phyloP scores from a whole-genome alignment of 2,797 vertebrate genomes.

The Pelobates cultripes region DNA sequence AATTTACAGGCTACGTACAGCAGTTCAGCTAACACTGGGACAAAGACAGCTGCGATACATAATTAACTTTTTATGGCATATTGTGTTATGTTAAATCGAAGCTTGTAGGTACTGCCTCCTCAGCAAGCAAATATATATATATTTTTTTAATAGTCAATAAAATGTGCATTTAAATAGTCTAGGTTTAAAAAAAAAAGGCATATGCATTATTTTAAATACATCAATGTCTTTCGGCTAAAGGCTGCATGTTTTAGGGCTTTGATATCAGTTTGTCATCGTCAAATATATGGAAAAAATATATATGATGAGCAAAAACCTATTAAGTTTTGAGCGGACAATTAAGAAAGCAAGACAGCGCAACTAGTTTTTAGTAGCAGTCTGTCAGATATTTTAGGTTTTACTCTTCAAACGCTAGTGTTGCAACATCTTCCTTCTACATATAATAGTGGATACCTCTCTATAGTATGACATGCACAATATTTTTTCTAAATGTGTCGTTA shows the following conservation, averaged over 20 bases:
- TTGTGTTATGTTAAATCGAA: slow-evolving; percentile 62
- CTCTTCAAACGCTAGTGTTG: no score
- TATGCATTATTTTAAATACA: slow-evolving; percentile 63
- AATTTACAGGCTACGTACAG: slow-evolving; percentile 63
- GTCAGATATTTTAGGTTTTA: not conserved
- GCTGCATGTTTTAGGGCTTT: not conserved
- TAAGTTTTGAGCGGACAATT: no score
- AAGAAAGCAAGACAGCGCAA: no score
- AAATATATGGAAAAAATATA: not conserved
- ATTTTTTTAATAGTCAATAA: slow-evolving; percentile 56
- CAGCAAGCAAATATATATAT: slow-evolving; percentile 60
- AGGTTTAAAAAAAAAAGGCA: slow-evolving; percentile 45
- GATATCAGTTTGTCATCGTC: not conserved
- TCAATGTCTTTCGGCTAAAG: slow-evolving; percentile 57
- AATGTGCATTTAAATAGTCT: slow-evolving; percentile 61
- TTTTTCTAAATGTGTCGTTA: no score
- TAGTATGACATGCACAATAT: no score
- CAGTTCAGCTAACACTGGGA: slow-evolving; percentile 64
- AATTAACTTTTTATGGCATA: slow-evolving; percentile 71
- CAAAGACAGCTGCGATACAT: slow-evolving; percentile 64
- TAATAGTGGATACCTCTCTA: no score
- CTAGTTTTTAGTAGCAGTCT: not conserved
- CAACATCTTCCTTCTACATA: no score
- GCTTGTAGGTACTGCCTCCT: slow-evolving; percentile 64
- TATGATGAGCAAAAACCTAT: not conserved